phyloP scores from a whole-genome alignment of 2,888 invertebrate genomes.

The Melipona bicolor region DNA sequence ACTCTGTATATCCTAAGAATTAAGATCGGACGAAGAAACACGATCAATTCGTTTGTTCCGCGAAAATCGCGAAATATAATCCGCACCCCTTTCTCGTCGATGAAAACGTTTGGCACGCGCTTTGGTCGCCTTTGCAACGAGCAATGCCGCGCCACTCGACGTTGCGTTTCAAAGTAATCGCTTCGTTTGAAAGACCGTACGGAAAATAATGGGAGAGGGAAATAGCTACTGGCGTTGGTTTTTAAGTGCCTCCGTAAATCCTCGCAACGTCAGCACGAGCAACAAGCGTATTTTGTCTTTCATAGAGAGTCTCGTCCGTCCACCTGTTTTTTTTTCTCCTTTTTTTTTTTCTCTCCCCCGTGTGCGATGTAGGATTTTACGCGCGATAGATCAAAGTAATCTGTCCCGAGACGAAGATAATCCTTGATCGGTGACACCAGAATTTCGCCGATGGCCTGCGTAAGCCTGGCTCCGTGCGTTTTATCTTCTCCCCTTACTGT shows the following conservation, averaged over 20 bases:
- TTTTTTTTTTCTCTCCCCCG: background rate
- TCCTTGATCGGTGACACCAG: slow-evolving; percentile 34
- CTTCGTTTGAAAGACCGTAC: slow-evolving; percentile 19
- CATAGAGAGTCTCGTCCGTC: background rate
- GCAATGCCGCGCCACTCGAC: background rate
- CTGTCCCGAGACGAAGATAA: slow-evolving; percentile 3
- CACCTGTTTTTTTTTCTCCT: slow-evolving; percentile 9
- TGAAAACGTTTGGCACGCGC: background rate
- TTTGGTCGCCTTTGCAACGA: background rate
- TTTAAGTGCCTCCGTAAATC: slow-evolving; percentile 43
- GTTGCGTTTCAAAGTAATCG: slow-evolving; percentile 24
- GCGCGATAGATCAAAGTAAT: slow-evolving; percentile 33
- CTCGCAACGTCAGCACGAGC: background rate
- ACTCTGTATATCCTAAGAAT: background rate
- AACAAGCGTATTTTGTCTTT: slow-evolving; percentile 8
- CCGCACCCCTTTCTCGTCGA: background rate
- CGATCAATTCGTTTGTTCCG: background rate
- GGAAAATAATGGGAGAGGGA: slow-evolving; percentile 13
- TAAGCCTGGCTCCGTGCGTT: background rate
- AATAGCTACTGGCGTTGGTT: background rate
- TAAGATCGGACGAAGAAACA: background rate
- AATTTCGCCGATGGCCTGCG: slow-evolving; percentile 7
- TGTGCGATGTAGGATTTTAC: slow-evolving; percentile 17
- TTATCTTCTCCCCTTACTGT: no score
- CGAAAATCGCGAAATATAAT: background rate